phyloP scores from a whole-genome alignment of 2,797 vertebrate genomes.

The Podarcis lilfordi region DNA sequence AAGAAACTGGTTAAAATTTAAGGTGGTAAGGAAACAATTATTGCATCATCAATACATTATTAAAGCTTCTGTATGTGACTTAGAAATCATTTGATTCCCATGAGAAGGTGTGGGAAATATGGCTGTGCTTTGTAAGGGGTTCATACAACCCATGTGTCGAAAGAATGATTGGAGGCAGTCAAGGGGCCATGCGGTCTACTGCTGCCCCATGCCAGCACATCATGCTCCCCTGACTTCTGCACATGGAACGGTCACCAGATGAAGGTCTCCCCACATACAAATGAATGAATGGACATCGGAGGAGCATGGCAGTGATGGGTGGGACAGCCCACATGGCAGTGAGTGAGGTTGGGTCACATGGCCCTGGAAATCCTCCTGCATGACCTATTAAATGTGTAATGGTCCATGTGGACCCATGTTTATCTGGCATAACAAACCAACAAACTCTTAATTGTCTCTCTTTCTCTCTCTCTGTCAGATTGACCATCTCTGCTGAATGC shows the following conservation, averaged over 20 bases:
- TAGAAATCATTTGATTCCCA: neutral
- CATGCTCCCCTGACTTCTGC: no score
- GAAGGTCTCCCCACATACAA: no score
- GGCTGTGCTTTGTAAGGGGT: neutral
- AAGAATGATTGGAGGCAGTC: no score
- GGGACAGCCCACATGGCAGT: neutral
- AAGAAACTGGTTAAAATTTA: neutral
- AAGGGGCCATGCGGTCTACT: no score
- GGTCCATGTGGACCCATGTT: neutral
- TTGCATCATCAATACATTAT: neutral
- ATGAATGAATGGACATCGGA: no score
- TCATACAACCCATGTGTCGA: neutral
- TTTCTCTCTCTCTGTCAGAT: constrained; percentile 75
- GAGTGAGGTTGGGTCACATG: neutral
- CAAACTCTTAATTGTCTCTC: constrained; percentile 25
- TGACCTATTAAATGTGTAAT: neutral
- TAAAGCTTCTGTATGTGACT: neutral
- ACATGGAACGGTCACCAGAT: no score
- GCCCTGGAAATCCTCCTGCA: neutral
- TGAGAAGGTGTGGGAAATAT: neutral
- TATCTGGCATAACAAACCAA: neutral
- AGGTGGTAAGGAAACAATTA: neutral
- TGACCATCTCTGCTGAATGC: constrained; percentile 97
- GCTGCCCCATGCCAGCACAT: no score
- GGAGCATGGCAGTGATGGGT: no score